Evolutionary conservation across 2,888 invertebrate species (phyloP).

Genomic region (Autographa gamma): DNA sequence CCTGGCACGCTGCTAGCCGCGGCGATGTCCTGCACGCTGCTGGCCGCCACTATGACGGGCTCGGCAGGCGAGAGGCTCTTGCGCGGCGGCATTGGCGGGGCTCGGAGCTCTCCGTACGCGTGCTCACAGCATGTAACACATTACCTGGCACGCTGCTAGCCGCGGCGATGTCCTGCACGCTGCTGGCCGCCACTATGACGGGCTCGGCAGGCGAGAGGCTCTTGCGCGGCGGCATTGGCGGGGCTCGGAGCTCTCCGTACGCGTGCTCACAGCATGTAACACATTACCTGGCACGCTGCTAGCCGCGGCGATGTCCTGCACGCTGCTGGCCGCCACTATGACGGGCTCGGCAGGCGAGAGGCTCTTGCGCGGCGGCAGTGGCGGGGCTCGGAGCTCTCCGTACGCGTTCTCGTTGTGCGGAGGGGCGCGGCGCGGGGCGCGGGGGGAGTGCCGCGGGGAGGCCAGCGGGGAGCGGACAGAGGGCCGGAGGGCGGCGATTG

Average conservation of each 20-base stretch:
- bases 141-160: conserved; percentile 74
- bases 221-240: conserved; percentile 88
- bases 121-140: conserved; percentile 68
- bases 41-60: conserved; percentile 64
- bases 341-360: conserved; percentile 81
- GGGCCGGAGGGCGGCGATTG: conserved; percentile 87
- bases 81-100: conserved; percentile 60
- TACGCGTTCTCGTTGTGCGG: conserved; percentile 79
- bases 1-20: conserved; percentile 71
- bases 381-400: conserved; percentile 83
- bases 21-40: conserved; percentile 82
- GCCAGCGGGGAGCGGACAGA: conserved; percentile 87
- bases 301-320: conserved; percentile 81
- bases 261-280: neutral
- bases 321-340: conserved; percentile 78
- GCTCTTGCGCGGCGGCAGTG: conserved; percentile 89
- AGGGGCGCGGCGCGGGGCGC: conserved; percentile 71
- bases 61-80: too few relatives aligned
- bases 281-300: conserved; percentile 65
- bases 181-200: conserved; percentile 74
- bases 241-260: too few relatives aligned
- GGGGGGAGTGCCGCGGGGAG: conserved; percentile 87
- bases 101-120: conserved; percentile 82
- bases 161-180: conserved; percentile 89
- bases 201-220: conserved; percentile 72